A percentile compares a stretch with the other conserved stretches of the same genome.
Conservation (phyloP, 2,797 vertebrate species). For the Diceros bicornis region DNA sequence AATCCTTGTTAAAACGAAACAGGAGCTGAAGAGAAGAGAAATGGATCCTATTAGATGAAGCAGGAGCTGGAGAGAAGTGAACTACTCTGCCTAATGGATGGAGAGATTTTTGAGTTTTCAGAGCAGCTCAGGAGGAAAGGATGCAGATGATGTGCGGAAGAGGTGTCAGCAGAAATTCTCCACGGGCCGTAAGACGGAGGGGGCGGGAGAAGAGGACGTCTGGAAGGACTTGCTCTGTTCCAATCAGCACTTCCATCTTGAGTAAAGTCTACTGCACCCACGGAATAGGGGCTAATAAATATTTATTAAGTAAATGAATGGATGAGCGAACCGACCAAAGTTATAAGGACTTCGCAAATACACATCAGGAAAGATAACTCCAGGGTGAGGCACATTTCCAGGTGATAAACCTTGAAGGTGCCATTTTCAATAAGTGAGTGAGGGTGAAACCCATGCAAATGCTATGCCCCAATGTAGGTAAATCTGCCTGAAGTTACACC, state of each 20-base stretch:
- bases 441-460: neutral
- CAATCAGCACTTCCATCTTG: neutral
- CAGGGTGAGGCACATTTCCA: neutral
- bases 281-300: neutral
- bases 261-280: too few species aligned
- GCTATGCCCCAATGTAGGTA: neutral
- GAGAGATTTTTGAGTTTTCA: neutral
- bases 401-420: neutral
- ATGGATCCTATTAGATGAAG: neutral
- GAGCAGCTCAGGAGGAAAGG: neutral
- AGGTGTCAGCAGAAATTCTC: neutral
- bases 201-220: neutral
- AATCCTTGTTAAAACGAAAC: neutral
- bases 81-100: neutral
- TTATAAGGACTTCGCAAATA: neutral
- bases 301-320: neutral
- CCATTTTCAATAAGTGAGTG: neutral
- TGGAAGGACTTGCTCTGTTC: neutral
- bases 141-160: neutral
- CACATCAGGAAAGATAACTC: neutral
- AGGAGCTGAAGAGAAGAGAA: neutral
- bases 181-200: rapidly evolving
- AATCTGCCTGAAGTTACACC: neutral
- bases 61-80: neutral
- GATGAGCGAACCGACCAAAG: neutral